These are phyloP conservation scores for Cyprinus carpio DNA, from an alignment of 2,113 vertebrate genomes.

Conservation along the genomic window DNA sequence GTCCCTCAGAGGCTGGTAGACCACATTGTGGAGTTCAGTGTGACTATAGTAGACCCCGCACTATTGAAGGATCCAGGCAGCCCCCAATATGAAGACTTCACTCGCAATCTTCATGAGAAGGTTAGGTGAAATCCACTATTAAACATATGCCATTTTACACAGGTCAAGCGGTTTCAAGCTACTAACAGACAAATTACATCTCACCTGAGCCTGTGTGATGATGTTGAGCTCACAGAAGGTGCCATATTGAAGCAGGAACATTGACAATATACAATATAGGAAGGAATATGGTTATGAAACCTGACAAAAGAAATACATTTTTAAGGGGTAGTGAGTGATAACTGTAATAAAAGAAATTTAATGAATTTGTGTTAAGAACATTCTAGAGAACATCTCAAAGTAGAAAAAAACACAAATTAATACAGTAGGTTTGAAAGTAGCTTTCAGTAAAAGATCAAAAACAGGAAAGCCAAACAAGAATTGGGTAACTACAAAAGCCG, in stretches of 20 bases:
- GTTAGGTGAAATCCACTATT: constrained; percentile 65
- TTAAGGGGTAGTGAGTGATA: not conserved
- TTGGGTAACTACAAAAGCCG: constrained; percentile 28
- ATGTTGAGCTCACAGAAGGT: not conserved
- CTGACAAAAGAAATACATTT: not conserved
- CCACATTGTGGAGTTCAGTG: constrained; percentile 85
- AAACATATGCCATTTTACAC: not conserved
- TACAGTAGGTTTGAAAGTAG: constrained; percentile 33
- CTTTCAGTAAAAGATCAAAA: constrained; percentile 33
- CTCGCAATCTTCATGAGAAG: constrained; percentile 78
- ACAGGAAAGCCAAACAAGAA: constrained; percentile 30
- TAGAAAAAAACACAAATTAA: not conserved
- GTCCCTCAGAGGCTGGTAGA: constrained; percentile 74
- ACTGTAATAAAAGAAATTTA: not conserved
- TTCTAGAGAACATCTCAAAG: not conserved
- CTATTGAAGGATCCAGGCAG: constrained; percentile 74
- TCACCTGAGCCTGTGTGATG: not conserved
- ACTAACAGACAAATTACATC: not conserved
- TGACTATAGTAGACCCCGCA: constrained; percentile 79
- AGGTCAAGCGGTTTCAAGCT: not conserved
- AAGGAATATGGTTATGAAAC: not conserved
- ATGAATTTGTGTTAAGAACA: not conserved
- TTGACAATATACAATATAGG: not conserved
- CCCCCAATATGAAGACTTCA: constrained; percentile 72
- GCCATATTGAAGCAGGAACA: not conserved